These are phyloP conservation scores for Heliconius hermathena DNA, from an alignment of 1,140 invertebrate genomes.

Conservation along the genomic window DNA sequence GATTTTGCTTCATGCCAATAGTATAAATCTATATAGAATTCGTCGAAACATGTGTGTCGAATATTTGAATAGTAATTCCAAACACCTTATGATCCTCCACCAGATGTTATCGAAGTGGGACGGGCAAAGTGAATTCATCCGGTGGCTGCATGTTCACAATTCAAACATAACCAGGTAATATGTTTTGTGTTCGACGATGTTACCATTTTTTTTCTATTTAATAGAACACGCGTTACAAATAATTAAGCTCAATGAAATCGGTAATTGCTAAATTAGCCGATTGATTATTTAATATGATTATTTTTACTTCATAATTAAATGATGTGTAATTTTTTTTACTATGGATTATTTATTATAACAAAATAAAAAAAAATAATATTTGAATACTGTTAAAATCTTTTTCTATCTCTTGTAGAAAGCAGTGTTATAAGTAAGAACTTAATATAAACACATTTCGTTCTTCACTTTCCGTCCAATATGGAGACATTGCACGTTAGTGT, in stretches of 20 bases:
- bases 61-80: conserved; percentile 53
- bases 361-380: no score
- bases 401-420: no score
- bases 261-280: background rate
- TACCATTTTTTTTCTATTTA: background rate
- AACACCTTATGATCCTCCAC: conserved; percentile 71
- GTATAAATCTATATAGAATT: background rate
- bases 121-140: conserved; percentile 51
- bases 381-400: no score
- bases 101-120: conserved; percentile 68
- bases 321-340: no score
- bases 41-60: conserved; percentile 51
- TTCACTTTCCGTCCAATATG: no score
- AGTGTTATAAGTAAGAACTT: no score
- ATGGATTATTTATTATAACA: no score
- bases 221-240: background rate
- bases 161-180: conserved; percentile 18
- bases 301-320: no score
- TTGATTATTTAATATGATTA: no score
- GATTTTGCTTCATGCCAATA: background rate
- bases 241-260: background rate
- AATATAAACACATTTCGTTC: no score
- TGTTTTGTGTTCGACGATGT: background rate
- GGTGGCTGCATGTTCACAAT: conserved; percentile 45
- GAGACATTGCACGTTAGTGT: no score